Base-by-base conservation (phyloP, 2,113 vertebrate genomes). In the Pycnonotus jocosus region DNA sequence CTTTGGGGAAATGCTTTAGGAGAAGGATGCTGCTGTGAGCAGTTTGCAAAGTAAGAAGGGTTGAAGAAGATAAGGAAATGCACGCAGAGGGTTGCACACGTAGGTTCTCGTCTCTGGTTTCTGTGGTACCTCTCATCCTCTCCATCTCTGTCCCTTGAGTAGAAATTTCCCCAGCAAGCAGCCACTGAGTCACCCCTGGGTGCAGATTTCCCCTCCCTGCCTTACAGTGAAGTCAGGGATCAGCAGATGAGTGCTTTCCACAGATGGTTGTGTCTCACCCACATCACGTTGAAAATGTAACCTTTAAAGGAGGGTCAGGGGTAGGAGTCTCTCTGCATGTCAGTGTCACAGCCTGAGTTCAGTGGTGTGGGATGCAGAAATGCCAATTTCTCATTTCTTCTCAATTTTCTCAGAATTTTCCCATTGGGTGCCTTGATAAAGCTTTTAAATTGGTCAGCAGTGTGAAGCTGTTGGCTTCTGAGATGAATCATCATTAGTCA, bases 401-500 rank as follows among this genome's bases (percentile, higher is more conserved):
- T 86, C 25, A 16, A 3, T 90, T 87, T 78, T 76, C 83, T 85
- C 69, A 72, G 66, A 27, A 15, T 58, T 74, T 45, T 92, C 85
- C 79, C 30, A 10, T 5, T 84, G 51, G 56, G 40, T 92, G 1
- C 61, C 70, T 48, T 53, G 65, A n/a, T 88, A 19, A 66, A 88
- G 79, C 64, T 83, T 64, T 90, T 69, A 7, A 73, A 8, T 22
- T 66, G 77, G 80, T 86, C 94, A 84, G 76, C 80, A 51, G 0
- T 9, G 25, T 86, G 94, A 91, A 71, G 83, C 91, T 68, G 48
- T 72, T 92, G 81, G 86, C 94, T 64, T 64, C 61, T 51, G 72
- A 85, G 61, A 61, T 95, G 92, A 97, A 81, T 96, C 94, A 97
- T 81, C 65, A 9, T 92, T 93, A 96, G 91, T 96, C 95, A 95